Evolutionary conservation across 2,797 vertebrate species (phyloP).

Genomic region (Pantherophis vulpinus): DNA sequence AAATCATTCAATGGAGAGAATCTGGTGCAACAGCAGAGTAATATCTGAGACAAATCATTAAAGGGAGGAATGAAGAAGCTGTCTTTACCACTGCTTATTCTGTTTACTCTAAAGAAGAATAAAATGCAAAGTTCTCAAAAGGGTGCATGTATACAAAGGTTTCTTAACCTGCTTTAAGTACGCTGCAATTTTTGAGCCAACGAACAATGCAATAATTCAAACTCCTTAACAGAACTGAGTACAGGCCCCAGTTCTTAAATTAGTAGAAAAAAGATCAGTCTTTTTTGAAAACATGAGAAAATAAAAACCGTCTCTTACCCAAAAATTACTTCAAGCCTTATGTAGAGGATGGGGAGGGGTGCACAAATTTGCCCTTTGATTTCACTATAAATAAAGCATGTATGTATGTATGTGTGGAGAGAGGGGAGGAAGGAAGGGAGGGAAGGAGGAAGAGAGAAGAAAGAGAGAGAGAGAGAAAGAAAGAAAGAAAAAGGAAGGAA

Average conservation of each 20-base stretch:
- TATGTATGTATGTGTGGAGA: no score
- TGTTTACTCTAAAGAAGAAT: background rate
- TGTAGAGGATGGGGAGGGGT: background rate
- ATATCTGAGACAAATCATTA: background rate
- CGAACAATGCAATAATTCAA: no score
- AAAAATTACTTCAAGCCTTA: background rate
- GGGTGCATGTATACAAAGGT: background rate
- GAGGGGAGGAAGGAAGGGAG: no score
- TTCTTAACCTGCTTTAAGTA: background rate
- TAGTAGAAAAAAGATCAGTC: background rate
- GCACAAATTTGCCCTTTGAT: background rate
- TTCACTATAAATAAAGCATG: background rate
- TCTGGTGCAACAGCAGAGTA: background rate
- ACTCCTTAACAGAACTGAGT: background rate
- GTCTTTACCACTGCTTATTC: background rate
- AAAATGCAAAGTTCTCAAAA: background rate
- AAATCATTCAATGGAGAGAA: background rate
- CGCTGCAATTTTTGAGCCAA: background rate
- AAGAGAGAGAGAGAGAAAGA: no score
- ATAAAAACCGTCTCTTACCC: background rate
- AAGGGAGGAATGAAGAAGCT: background rate
- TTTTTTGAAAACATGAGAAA: background rate
- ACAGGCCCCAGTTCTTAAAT: background rate
- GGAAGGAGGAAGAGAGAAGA: no score
- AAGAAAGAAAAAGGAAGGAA: fast-evolving